These are phyloP conservation scores for Hiodon tergisus DNA, from an alignment of 2,113 vertebrate genomes.

Conservation along the genomic window DNA sequence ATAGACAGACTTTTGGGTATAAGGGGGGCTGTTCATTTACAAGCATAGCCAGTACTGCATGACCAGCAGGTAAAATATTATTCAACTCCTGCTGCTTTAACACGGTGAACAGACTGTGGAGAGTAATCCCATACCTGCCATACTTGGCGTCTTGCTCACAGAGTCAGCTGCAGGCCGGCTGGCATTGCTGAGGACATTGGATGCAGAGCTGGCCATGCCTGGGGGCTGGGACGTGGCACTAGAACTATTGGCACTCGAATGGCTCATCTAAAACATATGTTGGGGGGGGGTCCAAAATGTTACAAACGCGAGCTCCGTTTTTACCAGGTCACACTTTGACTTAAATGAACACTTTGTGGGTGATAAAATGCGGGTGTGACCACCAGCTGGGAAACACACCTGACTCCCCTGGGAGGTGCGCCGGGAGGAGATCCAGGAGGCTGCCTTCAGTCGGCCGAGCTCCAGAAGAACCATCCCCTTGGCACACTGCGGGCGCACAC, in stretches of 20 bases:
- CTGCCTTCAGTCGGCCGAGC: slow-evolving; percentile 81
- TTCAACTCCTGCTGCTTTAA: not conserved
- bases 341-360: not conserved
- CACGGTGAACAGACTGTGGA: not conserved
- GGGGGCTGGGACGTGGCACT: slow-evolving; percentile 47
- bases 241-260: slow-evolving; percentile 54
- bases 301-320: not conserved
- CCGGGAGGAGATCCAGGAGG: slow-evolving; percentile 77
- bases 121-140: not conserved
- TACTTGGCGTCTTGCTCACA: slow-evolving; percentile 60
- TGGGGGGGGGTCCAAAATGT: not conserved
- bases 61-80: not conserved
- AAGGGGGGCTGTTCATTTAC: not conserved
- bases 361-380: not conserved
- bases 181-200: slow-evolving; percentile 60
- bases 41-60: not conserved
- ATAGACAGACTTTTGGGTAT: not conserved
- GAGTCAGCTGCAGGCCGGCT: slow-evolving; percentile 54
- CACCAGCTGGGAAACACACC: slow-evolving; percentile 56
- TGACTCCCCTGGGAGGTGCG: slow-evolving; percentile 72
- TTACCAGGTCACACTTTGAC: not conserved
- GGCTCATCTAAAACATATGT: slow-evolving; percentile 59
- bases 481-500: slow-evolving; percentile 68
- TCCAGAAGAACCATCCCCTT: slow-evolving; percentile 83
- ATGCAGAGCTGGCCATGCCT: slow-evolving; percentile 49